Conservation (phyloP, 2,113 vertebrate species). For the Anolis sagrei region DNA sequence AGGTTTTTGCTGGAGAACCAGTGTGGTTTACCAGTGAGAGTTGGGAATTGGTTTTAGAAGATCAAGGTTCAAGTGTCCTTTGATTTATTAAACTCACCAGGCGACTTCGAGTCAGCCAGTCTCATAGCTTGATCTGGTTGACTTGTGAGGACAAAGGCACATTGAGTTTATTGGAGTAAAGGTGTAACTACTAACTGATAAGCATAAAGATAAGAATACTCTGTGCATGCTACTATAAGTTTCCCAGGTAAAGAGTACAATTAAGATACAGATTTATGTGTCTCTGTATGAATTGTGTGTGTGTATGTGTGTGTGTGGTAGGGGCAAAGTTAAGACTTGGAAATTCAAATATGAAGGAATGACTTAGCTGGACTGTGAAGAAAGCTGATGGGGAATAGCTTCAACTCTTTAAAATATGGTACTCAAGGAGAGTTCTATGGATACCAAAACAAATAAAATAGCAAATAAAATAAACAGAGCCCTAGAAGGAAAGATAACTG, state of each 20-base stretch:
- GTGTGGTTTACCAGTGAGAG: too few species aligned
- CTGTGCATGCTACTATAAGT: not conserved
- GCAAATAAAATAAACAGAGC: too few species aligned
- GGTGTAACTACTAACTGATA: not conserved
- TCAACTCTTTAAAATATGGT: too few species aligned
- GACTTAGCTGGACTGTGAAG: too few species aligned
- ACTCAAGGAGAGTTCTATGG: too few species aligned
- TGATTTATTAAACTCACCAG: not conserved
- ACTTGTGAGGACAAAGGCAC: not conserved
- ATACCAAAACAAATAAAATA: too few species aligned
- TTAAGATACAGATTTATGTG: not conserved
- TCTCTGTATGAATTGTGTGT: not conserved
- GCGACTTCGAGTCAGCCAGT: not conserved
- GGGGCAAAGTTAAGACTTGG: too few species aligned
- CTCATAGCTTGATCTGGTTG: not conserved
- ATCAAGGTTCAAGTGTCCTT: not conserved
- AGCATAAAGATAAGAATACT: not conserved
- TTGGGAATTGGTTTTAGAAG: not conserved
- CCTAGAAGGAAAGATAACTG: too few species aligned
- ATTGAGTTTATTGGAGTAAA: not conserved
- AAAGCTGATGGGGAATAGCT: too few species aligned
- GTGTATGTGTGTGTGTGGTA: too few species aligned
- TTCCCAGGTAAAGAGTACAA: not conserved
- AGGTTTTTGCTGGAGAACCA: too few species aligned
- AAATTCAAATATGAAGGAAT: too few species aligned